Base-by-base conservation (phyloP, 64 coral and sea anemone species). In the Catalaphyllia jardinei region DNA sequence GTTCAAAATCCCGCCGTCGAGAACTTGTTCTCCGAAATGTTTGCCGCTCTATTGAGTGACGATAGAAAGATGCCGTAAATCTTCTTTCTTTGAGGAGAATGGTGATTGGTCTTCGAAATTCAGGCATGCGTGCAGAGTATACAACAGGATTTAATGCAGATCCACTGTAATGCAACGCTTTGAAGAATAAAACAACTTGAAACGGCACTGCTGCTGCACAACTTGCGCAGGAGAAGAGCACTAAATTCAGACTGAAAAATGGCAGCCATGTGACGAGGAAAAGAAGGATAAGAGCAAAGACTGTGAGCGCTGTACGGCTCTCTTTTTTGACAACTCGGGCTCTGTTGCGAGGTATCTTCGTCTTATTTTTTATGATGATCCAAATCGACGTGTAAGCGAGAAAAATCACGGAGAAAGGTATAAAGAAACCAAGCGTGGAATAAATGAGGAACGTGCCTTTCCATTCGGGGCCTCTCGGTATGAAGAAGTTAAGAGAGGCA, bases 241-340 rank as follows among this genome's bases (percentile, higher is more conserved):
- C 80, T n/a, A 96, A 73, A 22, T 96, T 96, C 19, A 96, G 87
- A 30, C 94, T 96, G 80, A 96, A 96, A 75, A 96, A 96, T n/a
- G 94, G 94, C 60, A 96, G 73, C 94, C 94, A 96, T 79, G 94
- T 96, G 73, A 93, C 29, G 17, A 96, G 82, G 72, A 96, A 96
- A 46, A 96, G 79, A 39, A 96, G 80, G 50, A 96, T 92, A 25
- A 96, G 64, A 8, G 90, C 75, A 42, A 96, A 89, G 9, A 92
- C 89, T 5, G 94, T 96, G 6, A 93, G 18, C 16, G 94, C 94
- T 10, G 91, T 92, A 60, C 89, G 92, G 12, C 90, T 96, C 64
- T 96, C 94, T 28, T 81, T 77, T 85, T 89, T 96, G 10, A 96
- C 80, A 52, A 93, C 77, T 86, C 83, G 88, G 52, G 94, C 94